Evolutionary conservation across 2,113 vertebrate species (phyloP).

Genomic region (Lycocorax pyrrhopterus): DNA sequence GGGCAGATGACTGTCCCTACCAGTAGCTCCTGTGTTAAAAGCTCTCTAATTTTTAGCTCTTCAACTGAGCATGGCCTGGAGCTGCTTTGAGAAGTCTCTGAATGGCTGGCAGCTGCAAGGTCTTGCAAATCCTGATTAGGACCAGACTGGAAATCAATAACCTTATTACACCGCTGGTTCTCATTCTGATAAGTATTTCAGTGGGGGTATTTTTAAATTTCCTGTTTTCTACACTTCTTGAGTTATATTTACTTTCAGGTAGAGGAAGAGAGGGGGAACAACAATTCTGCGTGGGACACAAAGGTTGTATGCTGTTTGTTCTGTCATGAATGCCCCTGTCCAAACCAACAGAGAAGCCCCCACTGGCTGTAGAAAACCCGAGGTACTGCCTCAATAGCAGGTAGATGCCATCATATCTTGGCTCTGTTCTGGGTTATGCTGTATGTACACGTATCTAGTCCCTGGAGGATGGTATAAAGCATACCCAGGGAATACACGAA

Average conservation of each 20-base stretch:
- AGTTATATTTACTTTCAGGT: neutral
- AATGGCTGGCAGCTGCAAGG: slow-evolving; percentile 9
- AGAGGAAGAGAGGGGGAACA: neutral
- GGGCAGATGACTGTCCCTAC: slow-evolving; percentile 43
- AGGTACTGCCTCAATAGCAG: neutral
- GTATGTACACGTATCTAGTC: neutral
- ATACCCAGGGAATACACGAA: neutral
- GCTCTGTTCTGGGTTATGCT: neutral
- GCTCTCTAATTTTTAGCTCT: slow-evolving; percentile 29
- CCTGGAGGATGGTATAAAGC: neutral
- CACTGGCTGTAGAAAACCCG: neutral
- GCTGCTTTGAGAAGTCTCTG: slow-evolving; percentile 34
- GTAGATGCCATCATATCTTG: neutral
- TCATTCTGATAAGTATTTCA: neutral
- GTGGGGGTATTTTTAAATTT: neutral
- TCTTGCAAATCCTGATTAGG: slow-evolving; percentile 34
- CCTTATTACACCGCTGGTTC: neutral
- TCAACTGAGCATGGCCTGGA: neutral
- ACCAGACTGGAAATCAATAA: slow-evolving; percentile 14
- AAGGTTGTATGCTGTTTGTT: neutral
- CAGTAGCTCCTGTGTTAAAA: slow-evolving; percentile 51
- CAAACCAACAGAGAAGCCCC: neutral
- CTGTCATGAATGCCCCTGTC: neutral
- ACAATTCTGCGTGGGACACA: neutral
- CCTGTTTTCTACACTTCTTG: neutral